Conservation (phyloP, 2,113 vertebrate genomes). For the Brachirus orientalis region DNA sequence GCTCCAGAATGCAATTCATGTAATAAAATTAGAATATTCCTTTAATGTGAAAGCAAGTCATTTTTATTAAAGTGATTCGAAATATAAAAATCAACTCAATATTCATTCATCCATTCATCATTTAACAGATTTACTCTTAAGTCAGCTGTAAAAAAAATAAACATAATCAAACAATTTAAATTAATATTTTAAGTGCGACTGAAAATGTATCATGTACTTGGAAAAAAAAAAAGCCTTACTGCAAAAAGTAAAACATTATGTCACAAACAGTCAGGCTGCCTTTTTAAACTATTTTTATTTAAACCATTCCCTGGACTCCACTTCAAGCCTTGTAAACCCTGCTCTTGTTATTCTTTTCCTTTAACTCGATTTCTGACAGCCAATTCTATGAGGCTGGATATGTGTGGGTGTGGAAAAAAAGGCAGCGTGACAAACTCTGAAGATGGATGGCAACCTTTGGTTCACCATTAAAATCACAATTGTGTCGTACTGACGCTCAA, state of each 20-base stretch:
- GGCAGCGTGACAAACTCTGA: conserved; percentile 67
- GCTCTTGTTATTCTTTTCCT: conserved; percentile 59
- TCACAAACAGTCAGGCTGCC: conserved; percentile 23
- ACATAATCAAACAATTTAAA: conserved; percentile 9
- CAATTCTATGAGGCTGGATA: conserved; percentile 73
- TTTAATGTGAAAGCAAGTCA: conserved; percentile 5
- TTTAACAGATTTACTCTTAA: too few relatives aligned
- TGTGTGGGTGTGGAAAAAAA: conserved; percentile 59
- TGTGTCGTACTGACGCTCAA: conserved; percentile 45
- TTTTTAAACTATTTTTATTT: conserved; percentile 27
- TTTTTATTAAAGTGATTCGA: conserved; percentile 40
- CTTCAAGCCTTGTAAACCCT: conserved; percentile 41
- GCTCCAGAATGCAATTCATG: background rate
- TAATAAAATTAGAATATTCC: background rate
- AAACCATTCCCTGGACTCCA: conserved; percentile 7
- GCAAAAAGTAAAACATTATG: conserved; percentile 9
- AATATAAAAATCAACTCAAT: conserved; percentile 12
- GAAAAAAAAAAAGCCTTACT: conserved; percentile 9
- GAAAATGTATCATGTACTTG: background rate
- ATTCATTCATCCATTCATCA: conserved; percentile 9
- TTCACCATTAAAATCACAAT: conserved; percentile 71
- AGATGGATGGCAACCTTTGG: conserved; percentile 77
- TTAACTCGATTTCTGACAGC: conserved; percentile 70
- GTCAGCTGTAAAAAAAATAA: too few relatives aligned
- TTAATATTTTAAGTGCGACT: conserved; percentile 10